These are phyloP conservation scores for Poecilia latipinna DNA, from an alignment of 2,113 vertebrate species.

Conservation along the genomic window DNA sequence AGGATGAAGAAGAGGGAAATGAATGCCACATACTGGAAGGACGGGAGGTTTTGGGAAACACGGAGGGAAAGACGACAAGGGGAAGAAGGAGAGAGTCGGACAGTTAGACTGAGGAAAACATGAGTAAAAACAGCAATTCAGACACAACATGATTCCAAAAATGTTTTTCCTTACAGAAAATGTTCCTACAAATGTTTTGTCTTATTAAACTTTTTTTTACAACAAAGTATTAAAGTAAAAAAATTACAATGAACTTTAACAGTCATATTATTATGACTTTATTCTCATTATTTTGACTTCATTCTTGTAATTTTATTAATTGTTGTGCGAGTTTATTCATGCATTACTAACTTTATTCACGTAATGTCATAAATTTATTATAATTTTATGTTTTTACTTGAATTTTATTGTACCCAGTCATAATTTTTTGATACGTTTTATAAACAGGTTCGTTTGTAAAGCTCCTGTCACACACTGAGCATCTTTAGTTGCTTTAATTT, in stretches of 20 bases:
- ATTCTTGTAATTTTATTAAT: too few relatives aligned
- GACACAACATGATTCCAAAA: background rate
- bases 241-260: too few relatives aligned
- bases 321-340: too few relatives aligned
- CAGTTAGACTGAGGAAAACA: background rate
- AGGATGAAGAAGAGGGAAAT: slow-evolving; percentile 93
- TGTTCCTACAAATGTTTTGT: background rate
- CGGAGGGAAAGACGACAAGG: background rate
- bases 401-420: too few relatives aligned
- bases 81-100: slow-evolving; percentile 17
- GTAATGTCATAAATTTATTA: too few relatives aligned
- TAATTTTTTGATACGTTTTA: background rate
- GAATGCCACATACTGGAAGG: slow-evolving; percentile 90
- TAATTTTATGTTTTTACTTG: too few relatives aligned
- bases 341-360: too few relatives aligned
- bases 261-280: too few relatives aligned
- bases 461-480: too few relatives aligned
- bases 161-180: background rate
- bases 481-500: background rate
- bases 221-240: too few relatives aligned
- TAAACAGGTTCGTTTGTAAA: too few relatives aligned
- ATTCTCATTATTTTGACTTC: too few relatives aligned
- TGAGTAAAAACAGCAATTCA: slow-evolving; percentile 9
- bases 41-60: slow-evolving; percentile 18
- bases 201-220: background rate